Evolutionary conservation across 1,140 invertebrate genomes (phyloP).

Genomic region (Lasioglossum albipes): DNA sequence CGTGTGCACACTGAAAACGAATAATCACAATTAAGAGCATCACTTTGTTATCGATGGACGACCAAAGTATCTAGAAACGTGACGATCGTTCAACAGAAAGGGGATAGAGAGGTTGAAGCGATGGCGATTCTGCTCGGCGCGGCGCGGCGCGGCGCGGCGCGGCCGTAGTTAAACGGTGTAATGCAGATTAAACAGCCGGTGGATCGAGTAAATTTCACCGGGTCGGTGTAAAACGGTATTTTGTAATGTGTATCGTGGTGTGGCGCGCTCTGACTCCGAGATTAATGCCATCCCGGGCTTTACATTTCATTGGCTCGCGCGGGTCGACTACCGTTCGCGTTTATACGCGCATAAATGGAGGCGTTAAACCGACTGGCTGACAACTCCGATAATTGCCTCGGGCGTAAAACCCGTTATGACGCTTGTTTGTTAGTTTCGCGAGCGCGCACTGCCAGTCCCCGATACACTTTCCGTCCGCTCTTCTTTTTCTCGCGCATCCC

Average conservation of each 20-base stretch:
- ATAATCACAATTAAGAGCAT: too few relatives aligned
- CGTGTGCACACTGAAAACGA: neutral
- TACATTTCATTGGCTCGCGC: slow-evolving; percentile 63
- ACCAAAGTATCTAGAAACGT: slow-evolving; percentile 4
- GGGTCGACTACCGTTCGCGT: slow-evolving; percentile 67
- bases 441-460: slow-evolving; percentile 47
- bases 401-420: slow-evolving; percentile 75
- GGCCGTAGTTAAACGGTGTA: slow-evolving; percentile 17
- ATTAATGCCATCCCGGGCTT: slow-evolving; percentile 63
- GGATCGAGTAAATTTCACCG: slow-evolving; percentile 49
- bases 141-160: neutral
- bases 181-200: slow-evolving; percentile 47
- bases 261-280: slow-evolving; percentile 35
- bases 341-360: slow-evolving; percentile 74
- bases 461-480: neutral
- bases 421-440: slow-evolving; percentile 69
- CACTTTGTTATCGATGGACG: neutral
- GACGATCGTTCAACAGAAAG: neutral
- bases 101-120: neutral
- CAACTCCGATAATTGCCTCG: slow-evolving; percentile 78
- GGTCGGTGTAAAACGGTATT: slow-evolving; percentile 71
- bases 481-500: neutral
- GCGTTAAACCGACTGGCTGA: slow-evolving; percentile 77
- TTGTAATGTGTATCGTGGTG: slow-evolving; percentile 65
- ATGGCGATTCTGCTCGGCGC: neutral